Base-by-base conservation (phyloP, 2,888 invertebrate species). In the Diarsia dahlii region DNA sequence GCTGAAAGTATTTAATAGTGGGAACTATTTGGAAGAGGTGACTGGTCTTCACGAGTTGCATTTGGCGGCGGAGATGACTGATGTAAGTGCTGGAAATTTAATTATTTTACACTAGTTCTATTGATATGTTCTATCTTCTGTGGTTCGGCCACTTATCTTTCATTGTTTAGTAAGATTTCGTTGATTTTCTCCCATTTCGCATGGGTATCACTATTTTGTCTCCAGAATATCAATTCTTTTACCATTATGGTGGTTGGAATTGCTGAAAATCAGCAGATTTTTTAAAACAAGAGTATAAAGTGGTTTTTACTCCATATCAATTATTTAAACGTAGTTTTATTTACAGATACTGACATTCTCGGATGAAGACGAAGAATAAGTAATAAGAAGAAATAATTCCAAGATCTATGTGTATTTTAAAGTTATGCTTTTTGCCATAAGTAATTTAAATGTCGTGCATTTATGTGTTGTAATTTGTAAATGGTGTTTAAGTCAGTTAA, bases 1-100 rank as follows among this genome's bases (percentile, higher is more conserved):
- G 48, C 91, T 98, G 70, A 97, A 98, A 88, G 99, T 98, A 0
- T 98, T 99, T 89, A 98, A 98, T 90, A 98, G 98, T 84, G 98
- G 98, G 0, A 97, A 97, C 79, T 98, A 98, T 94, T 97, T 99
- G 89, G 99, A 99, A 94, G 98, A 98, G 84, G 93, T 99, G 5
- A 98, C 99, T 0, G 99, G 99, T 0, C 96, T 99, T 60, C 96
- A 97, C 0, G 97, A 97, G 77, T 94, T 98, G 83, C 97, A 97
- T 86, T 93, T 97, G 75, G 93, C 97, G 15, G 97, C 97, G 15
- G 97, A 97, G 90, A 96, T 97, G 93, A 97, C 97, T 74, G 97
- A 97, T 39, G 82, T 82, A 68, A 82, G 76, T 82, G n/a, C 18
- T 8, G 9, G 13, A 45, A 34, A 56, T 34, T n/a, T 18, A 34